A percentile compares a stretch with the other conserved stretches of the same genome.
Conservation (phyloP, 2,888 invertebrate species). For the Eupeodes latifasciatus region DNA sequence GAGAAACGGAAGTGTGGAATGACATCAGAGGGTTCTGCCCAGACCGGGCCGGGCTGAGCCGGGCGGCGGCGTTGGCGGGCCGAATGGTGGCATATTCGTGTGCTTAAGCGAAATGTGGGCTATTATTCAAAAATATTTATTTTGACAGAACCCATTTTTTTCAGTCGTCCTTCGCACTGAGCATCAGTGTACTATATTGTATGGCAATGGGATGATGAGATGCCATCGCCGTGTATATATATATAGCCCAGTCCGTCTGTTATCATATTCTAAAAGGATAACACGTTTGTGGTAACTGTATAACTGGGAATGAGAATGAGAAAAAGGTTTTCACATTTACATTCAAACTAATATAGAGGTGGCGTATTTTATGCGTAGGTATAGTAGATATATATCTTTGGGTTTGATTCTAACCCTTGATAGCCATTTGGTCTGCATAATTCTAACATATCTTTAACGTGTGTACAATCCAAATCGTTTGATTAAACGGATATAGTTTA, state of each 20-base stretch:
- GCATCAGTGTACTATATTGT: neutral
- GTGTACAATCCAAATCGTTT: neutral
- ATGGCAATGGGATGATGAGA: slow-evolving; percentile 54
- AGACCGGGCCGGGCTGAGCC: neutral
- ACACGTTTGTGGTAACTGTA: slow-evolving; percentile 70
- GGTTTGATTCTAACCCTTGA: slow-evolving; percentile 74
- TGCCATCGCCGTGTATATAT: slow-evolving; percentile 20
- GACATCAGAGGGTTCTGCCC: neutral
- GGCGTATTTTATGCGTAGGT: slow-evolving; percentile 43
- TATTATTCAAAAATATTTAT: slow-evolving; percentile 83
- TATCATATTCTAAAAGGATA: slow-evolving; percentile 74
- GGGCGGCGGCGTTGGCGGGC: neutral
- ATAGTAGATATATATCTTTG: slow-evolving; percentile 37
- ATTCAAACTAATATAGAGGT: slow-evolving; percentile 42
- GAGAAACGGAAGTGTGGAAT: slow-evolving; percentile 18
- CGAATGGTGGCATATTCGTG: slow-evolving; percentile 71
- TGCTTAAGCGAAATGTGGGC: slow-evolving; percentile 81
- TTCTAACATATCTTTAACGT: neutral
- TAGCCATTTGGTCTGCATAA: slow-evolving; percentile 68
- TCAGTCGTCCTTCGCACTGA: slow-evolving; percentile 78
- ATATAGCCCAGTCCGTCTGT: slow-evolving; percentile 58
- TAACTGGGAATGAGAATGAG: slow-evolving; percentile 14
- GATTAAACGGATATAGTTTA: neutral
- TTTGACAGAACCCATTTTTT: slow-evolving; percentile 83
- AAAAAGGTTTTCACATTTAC: slow-evolving; percentile 62